These are phyloP conservation scores for Pseudomyrmex gracilis DNA, from an alignment of 1,140 invertebrate species.

Conservation along the genomic window DNA sequence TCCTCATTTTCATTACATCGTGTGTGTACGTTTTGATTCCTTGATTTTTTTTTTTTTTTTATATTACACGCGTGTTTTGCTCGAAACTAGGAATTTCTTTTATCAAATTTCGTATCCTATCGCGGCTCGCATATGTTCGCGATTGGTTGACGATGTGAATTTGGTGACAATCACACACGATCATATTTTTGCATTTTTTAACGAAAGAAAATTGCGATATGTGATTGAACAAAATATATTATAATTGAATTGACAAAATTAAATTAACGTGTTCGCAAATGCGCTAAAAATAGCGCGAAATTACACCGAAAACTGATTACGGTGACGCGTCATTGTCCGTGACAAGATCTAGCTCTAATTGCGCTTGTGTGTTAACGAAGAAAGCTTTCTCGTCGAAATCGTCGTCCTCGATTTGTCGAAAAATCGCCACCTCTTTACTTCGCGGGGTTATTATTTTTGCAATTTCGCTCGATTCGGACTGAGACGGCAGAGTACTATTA, in stretches of 20 bases:
- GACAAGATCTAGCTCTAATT: not conserved
- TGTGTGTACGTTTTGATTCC: not conserved
- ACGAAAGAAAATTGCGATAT: no score
- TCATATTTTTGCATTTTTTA: conserved; percentile 1
- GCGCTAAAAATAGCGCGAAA: not conserved
- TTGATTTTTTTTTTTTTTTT: conserved; percentile 31
- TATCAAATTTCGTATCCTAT: conserved; percentile 27
- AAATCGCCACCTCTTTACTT: conserved; percentile 38
- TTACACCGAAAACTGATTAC: not conserved
- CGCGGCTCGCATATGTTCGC: conserved; percentile 38
- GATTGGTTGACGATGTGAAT: conserved; percentile 10
- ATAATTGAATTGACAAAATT: not conserved
- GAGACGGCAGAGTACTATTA: conserved; percentile 7
- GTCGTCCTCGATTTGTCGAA: conserved; percentile 37
- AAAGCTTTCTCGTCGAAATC: conserved; percentile 27
- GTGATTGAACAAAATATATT: not conserved
- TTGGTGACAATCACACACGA: not conserved
- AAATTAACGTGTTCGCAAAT: not conserved
- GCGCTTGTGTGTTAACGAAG: not conserved
- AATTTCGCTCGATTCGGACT: conserved; percentile 3
- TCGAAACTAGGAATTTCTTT: conserved; percentile 17
- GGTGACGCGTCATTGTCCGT: conserved; percentile 11
- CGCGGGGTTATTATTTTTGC: conserved; percentile 1
- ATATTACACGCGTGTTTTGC: not conserved
- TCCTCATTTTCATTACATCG: conserved; percentile 5